Conservation (phyloP, 2,888 invertebrate genomes). For the Tiliacea aurago region DNA sequence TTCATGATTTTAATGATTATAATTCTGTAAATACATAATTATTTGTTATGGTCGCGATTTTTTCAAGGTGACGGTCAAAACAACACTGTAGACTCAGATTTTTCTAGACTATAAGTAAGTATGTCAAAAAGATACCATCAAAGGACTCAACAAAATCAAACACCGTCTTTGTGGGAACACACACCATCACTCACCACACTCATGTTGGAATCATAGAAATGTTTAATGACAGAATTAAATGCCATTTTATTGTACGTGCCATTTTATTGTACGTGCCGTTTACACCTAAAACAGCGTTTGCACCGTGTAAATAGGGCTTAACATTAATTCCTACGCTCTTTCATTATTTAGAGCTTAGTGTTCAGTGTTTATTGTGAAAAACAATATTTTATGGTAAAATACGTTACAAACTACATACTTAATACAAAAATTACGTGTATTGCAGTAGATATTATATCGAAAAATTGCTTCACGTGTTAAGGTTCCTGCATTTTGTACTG, state of each 20-base stretch:
- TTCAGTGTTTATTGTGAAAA: background rate
- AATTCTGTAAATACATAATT: too few species aligned
- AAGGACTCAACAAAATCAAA: too few species aligned
- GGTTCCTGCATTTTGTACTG: background rate
- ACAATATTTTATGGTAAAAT: background rate
- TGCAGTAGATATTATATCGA: background rate
- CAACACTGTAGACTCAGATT: too few species aligned
- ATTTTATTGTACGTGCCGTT: background rate
- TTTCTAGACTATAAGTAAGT: too few species aligned
- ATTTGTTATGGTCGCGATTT: too few species aligned
- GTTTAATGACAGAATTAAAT: background rate
- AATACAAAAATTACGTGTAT: background rate
- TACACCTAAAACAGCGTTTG: background rate
- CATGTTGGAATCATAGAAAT: background rate
- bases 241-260: background rate
- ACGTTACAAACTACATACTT: background rate
- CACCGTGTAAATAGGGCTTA: background rate
- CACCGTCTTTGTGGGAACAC: too few species aligned
- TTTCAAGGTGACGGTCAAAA: too few species aligned
- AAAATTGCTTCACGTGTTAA: background rate
- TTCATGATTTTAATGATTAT: too few species aligned
- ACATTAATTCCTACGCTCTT: background rate
- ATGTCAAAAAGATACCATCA: too few species aligned
- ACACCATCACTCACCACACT: too few species aligned
- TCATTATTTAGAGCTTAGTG: background rate